Evolutionary conservation across 1,140 invertebrate genomes (phyloP).

Genomic region (Argopecten irradians): DNA sequence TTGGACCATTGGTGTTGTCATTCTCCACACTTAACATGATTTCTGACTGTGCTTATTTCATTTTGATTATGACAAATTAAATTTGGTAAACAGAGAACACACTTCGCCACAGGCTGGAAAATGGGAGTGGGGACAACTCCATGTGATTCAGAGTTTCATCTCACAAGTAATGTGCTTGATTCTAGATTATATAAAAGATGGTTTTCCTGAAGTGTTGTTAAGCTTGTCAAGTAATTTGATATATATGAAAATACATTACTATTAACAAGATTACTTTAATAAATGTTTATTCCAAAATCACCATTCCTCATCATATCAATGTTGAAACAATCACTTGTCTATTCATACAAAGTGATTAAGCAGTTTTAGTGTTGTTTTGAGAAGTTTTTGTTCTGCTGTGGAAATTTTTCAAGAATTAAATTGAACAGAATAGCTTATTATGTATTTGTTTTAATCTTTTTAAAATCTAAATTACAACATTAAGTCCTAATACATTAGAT

Average conservation of each 20-base stretch:
- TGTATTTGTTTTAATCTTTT: neutral
- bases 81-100: neutral
- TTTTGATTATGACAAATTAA: constrained; percentile 12
- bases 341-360: neutral
- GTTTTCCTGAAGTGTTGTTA: neutral
- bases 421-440: neutral
- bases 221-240: neutral
- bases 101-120: neutral
- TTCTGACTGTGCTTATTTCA: neutral
- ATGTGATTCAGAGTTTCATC: neutral
- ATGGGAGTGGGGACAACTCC: neutral
- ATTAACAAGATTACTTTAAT: constrained; percentile 3
- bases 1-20: constrained; percentile 14
- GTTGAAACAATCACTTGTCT: neutral
- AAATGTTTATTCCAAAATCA: neutral
- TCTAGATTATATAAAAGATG: neutral
- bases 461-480: neutral
- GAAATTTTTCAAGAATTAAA: neutral
- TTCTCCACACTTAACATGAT: neutral
- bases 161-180: neutral
- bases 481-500: neutral
- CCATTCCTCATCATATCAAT: neutral
- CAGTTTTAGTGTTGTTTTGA: neutral
- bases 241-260: neutral
- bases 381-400: neutral